These are phyloP conservation scores for Diorhabda sublineata DNA, from an alignment of 1,140 invertebrate genomes.

Conservation along the genomic window DNA sequence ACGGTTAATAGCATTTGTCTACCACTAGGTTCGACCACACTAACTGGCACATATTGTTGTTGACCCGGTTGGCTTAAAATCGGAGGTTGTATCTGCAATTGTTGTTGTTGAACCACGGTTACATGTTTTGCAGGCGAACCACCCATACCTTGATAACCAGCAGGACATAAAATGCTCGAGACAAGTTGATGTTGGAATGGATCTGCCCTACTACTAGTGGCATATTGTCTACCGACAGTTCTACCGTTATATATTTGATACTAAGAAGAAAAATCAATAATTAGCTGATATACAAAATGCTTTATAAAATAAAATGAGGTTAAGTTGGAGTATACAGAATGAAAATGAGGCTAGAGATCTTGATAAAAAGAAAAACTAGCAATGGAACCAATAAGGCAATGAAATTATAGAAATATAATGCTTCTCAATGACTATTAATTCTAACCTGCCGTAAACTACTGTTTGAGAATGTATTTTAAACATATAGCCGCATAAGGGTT, in stretches of 20 bases:
- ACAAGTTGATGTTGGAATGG: slow-evolving; percentile 84
- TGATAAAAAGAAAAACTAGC: too few relatives aligned
- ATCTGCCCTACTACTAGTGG: slow-evolving; percentile 57
- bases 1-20: slow-evolving; percentile 65
- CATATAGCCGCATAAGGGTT: too few relatives aligned
- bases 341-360: too few relatives aligned
- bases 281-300: neutral
- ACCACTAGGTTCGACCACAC: slow-evolving; percentile 75
- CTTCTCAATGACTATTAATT: too few relatives aligned
- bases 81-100: slow-evolving; percentile 64
- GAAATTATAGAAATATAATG: too few relatives aligned
- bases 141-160: slow-evolving; percentile 75
- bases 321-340: too few relatives aligned
- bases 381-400: too few relatives aligned
- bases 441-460: too few relatives aligned
- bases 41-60: slow-evolving; percentile 85
- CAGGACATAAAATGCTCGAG: slow-evolving; percentile 85
- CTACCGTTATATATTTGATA: slow-evolving; percentile 85
- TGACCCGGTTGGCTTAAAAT: slow-evolving; percentile 66
- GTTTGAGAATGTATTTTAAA: too few relatives aligned
- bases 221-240: slow-evolving; percentile 62
- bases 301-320: too few relatives aligned
- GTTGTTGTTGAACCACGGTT: slow-evolving; percentile 73
- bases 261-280: slow-evolving; percentile 48
- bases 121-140: slow-evolving; percentile 83